Evolutionary conservation across 2,113 vertebrate species (phyloP).

Genomic region (Genyomyrus donnyi): DNA sequence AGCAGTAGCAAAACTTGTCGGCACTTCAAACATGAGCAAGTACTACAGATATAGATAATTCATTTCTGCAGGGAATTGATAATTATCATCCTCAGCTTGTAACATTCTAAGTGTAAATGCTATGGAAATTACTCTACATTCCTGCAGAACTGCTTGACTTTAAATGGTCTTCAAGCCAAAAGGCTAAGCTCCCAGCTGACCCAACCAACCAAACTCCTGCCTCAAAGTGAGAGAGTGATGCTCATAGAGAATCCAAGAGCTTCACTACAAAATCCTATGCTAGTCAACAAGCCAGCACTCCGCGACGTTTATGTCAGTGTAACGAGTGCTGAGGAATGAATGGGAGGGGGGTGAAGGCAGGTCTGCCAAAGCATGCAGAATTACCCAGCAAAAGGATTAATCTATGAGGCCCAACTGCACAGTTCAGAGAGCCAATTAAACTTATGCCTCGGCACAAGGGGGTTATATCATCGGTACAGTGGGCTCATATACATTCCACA

Average conservation of each 20-base stretch:
- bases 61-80: neutral
- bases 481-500: neutral
- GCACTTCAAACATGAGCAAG: neutral
- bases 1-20: neutral
- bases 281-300: neutral
- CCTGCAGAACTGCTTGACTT: neutral
- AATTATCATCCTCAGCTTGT: neutral
- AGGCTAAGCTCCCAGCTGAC: neutral
- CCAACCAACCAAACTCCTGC: neutral
- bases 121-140: neutral
- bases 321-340: neutral
- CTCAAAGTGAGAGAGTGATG: neutral
- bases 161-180: neutral
- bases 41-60: neutral
- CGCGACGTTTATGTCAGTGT: neutral
- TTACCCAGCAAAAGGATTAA: neutral
- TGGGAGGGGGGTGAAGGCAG: neutral
- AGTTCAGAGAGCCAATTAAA: neutral
- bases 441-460: neutral
- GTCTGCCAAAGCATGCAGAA: neutral
- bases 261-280: neutral
- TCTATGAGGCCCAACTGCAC: neutral
- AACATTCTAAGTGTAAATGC: neutral
- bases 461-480: neutral
- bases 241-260: neutral